Conservation (phyloP, 2,113 vertebrate species). For the Chaetodon auriga region DNA sequence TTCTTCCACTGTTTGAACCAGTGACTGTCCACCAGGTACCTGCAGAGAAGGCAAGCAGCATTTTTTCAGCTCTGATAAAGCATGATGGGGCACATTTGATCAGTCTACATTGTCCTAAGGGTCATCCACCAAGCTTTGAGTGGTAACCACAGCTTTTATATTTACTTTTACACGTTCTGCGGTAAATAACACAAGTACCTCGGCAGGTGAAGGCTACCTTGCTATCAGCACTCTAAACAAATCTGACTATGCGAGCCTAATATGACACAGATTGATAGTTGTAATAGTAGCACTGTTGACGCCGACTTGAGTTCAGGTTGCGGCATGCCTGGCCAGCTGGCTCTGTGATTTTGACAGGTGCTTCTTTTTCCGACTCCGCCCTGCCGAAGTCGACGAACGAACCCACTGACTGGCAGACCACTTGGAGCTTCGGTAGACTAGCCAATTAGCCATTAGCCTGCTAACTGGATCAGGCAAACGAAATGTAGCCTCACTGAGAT, state of each 20-base stretch:
- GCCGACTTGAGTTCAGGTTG: slow-evolving; percentile 54
- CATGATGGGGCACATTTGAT: background rate
- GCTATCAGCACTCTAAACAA: background rate
- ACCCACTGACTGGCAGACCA: slow-evolving; percentile 61
- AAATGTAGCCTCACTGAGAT: background rate
- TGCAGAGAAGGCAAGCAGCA: slow-evolving; percentile 65
- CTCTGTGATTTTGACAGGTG: slow-evolving; percentile 81
- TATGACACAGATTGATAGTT: slow-evolving; percentile 16
- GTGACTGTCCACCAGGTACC: slow-evolving; percentile 98
- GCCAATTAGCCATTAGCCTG: slow-evolving; percentile 57
- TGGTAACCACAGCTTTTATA: background rate
- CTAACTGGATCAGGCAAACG: slow-evolving; percentile 15
- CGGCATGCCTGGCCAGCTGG: slow-evolving; percentile 61
- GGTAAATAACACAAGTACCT: background rate
- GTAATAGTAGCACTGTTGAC: slow-evolving; percentile 13
- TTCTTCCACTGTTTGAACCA: slow-evolving; percentile 99
- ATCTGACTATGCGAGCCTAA: background rate
- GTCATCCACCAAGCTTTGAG: background rate
- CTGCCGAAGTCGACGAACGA: slow-evolving; percentile 58
- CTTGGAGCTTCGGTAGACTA: slow-evolving; percentile 53
- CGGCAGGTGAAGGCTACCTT: slow-evolving; percentile 4
- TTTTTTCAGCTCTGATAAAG: background rate
- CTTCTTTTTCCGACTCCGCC: slow-evolving; percentile 73
- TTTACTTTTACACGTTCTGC: background rate
- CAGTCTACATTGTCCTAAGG: background rate